phyloP scores from a whole-genome alignment of 2,888 invertebrate genomes.

The Erynnis tages region DNA sequence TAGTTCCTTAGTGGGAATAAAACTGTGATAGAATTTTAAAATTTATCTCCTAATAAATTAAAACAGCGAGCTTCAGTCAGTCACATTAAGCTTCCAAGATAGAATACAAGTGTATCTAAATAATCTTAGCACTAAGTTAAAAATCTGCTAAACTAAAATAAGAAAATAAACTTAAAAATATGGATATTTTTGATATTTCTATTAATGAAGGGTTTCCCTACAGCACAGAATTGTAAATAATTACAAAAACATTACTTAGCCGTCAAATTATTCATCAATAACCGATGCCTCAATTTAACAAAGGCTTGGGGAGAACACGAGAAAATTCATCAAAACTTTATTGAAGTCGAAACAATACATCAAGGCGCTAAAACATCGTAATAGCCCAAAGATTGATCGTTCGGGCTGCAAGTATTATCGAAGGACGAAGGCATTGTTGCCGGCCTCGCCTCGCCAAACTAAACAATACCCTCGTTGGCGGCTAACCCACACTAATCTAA shows the following conservation, averaged over 20 bases:
- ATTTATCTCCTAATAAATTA: not conserved
- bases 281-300: slow-evolving; percentile 67
- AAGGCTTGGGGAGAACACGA: slow-evolving; percentile 65
- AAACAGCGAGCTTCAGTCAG: too few species aligned
- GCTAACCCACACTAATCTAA: slow-evolving; percentile 55
- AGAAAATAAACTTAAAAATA: not conserved
- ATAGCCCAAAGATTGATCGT: slow-evolving; percentile 78
- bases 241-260: slow-evolving; percentile 56
- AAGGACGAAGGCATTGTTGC: slow-evolving; percentile 54
- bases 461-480: slow-evolving; percentile 53
- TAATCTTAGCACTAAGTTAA: too few species aligned
- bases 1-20: not conserved
- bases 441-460: slow-evolving; percentile 39
- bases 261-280: slow-evolving; percentile 77
- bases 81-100: too few species aligned
- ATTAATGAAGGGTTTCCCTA: slow-evolving; percentile 33
- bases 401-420: slow-evolving; percentile 64
- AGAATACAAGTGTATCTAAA: too few species aligned
- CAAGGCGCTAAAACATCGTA: slow-evolving; percentile 78
- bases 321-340: slow-evolving; percentile 80
- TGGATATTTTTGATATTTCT: slow-evolving; percentile 16
- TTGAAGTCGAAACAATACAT: slow-evolving; percentile 80
- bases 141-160: not conserved
- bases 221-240: slow-evolving; percentile 55
- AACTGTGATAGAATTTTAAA: not conserved